These are phyloP conservation scores for Aurelia sp. DNA, from an alignment of 30 jellyfish, hydroid and myxozoan species.

Conservation along the genomic window DNA sequence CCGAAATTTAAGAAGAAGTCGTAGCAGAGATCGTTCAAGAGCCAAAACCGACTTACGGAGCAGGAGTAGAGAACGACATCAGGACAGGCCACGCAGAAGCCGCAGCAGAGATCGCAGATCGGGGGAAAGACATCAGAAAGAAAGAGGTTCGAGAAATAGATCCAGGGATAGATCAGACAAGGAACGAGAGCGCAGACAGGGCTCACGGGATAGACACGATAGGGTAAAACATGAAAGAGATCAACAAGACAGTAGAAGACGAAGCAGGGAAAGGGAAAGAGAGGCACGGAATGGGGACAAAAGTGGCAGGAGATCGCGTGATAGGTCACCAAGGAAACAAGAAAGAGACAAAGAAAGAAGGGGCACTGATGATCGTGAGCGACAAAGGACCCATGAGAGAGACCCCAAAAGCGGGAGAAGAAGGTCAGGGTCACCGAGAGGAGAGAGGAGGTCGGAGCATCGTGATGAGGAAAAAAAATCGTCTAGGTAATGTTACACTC, in stretches of 20 bases:
- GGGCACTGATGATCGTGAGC: neutral
- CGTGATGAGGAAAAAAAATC: neutral
- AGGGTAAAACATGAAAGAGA: slow-evolving; percentile 11
- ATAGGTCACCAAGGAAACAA: neutral
- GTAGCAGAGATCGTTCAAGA: neutral
- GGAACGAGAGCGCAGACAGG: neutral
- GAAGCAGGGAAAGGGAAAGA: slow-evolving; percentile 52
- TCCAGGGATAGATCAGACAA: slow-evolving; percentile 18
- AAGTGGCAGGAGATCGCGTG: slow-evolving; percentile 19
- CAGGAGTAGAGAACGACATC: slow-evolving; percentile 20
- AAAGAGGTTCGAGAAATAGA: slow-evolving; percentile 25
- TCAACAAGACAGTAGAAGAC: slow-evolving; percentile 27
- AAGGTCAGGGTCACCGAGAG: neutral
- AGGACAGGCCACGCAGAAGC: neutral
- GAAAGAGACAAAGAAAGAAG: slow-evolving; percentile 2
- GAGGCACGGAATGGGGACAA: neutral
- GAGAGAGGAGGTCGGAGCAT: slow-evolving; percentile 14
- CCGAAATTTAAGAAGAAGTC: neutral
- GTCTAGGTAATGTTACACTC: neutral
- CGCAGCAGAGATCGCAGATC: slow-evolving; percentile 16
- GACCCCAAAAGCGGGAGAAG: neutral
- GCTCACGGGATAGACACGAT: neutral
- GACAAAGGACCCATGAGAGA: neutral
- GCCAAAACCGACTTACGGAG: slow-evolving; percentile 8
- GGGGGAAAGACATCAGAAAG: neutral